Evolutionary conservation across 2,888 invertebrate genomes (phyloP).

Genomic region (Hesperia comma): DNA sequence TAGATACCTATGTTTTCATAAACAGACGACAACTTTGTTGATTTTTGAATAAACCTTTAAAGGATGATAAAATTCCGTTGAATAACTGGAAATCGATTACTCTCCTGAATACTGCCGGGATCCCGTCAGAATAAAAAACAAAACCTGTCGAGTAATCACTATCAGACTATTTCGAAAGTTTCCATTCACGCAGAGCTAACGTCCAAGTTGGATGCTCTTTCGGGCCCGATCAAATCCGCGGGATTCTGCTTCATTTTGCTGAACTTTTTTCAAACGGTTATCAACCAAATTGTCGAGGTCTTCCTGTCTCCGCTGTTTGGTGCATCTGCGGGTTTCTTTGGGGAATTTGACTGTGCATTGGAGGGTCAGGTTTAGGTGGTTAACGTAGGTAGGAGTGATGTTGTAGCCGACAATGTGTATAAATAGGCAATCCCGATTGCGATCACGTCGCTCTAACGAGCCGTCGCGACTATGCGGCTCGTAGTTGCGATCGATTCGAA

Average conservation of each 20-base stretch:
- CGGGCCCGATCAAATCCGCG: constrained; percentile 62
- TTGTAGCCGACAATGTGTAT: constrained; percentile 75
- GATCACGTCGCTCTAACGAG: constrained; percentile 81
- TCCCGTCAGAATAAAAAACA: constrained; percentile 49
- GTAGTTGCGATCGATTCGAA: constrained; percentile 61
- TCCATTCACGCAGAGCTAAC: constrained; percentile 69
- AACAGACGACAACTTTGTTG: too few species aligned
- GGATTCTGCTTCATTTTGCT: constrained; percentile 60
- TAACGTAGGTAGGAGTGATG: constrained; percentile 53
- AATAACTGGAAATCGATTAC: constrained; percentile 46
- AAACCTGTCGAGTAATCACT: constrained; percentile 59
- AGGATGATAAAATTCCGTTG: constrained; percentile 42
- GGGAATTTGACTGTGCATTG: constrained; percentile 40
- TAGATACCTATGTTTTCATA: too few species aligned
- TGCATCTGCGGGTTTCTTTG: constrained; percentile 38
- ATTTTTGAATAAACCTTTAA: background rate
- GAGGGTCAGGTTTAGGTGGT: constrained; percentile 55
- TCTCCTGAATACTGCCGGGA: constrained; percentile 47
- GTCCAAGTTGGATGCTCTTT: constrained; percentile 65
- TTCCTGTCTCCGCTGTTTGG: constrained; percentile 34
- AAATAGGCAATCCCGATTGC: constrained; percentile 80
- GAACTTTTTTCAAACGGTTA: constrained; percentile 51
- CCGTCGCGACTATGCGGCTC: constrained; percentile 67
- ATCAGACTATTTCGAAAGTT: constrained; percentile 62
- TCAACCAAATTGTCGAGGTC: constrained; percentile 50